phyloP scores from a whole-genome alignment of 2,888 invertebrate species.

The Dryococelus australis region DNA sequence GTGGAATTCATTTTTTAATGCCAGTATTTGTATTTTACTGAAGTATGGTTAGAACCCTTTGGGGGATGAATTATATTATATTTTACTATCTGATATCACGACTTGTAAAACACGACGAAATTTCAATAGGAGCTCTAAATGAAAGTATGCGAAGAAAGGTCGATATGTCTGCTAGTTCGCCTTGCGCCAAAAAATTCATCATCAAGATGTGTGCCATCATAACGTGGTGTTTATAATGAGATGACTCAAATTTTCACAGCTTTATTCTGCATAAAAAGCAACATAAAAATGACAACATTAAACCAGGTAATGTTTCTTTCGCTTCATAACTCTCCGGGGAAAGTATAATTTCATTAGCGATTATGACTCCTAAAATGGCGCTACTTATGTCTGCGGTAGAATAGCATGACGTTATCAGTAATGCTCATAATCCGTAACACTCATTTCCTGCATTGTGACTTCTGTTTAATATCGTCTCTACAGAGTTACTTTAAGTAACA shows the following conservation, averaged over 20 bases:
- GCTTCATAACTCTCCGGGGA: background rate
- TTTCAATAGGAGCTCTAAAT: no score
- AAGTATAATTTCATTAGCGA: background rate
- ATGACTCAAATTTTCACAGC: background rate
- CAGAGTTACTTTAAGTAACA: no score
- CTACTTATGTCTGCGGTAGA: background rate
- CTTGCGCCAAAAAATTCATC: no score
- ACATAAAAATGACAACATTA: background rate
- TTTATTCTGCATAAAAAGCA: background rate
- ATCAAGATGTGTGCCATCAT: background rate
- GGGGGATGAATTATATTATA: no score
- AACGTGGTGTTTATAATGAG: background rate
- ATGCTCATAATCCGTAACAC: background rate
- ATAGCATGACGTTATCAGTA: background rate
- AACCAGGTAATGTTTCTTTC: background rate
- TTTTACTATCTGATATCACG: no score
- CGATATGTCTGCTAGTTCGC: no score
- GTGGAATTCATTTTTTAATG: no score
- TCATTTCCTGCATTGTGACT: background rate
- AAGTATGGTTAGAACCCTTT: no score
- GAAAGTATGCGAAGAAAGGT: no score
- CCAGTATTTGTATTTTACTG: no score
- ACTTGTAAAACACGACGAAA: no score
- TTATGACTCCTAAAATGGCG: background rate
- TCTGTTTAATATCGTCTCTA: background rate